Base-by-base conservation (phyloP, 2,888 invertebrate genomes). In the Gari tellinella region DNA sequence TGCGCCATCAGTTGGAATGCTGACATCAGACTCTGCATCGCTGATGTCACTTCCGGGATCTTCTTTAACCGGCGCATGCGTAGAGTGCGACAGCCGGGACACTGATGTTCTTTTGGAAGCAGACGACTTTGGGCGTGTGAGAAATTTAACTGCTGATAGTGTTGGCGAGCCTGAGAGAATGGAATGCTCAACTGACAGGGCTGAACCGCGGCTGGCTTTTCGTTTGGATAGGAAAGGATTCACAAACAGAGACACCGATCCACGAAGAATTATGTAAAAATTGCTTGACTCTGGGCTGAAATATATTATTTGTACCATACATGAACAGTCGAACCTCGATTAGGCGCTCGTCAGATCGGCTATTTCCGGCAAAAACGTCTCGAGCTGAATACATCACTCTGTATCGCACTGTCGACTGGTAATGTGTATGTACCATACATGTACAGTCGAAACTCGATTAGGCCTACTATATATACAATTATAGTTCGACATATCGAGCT, bases 201-300 rank as follows among this genome's bases (percentile, higher is more conserved):
- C 8, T 8, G 78, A 70, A 55, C 57, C 66, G 8, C 63, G 51
- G 2, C 64, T 46, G 10, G 43, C 14, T 38, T 49, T 51, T 4
- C 60, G 56, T 37, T 58, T 58, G 19, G 65, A 15, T n/a, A 63
- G 17, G 45, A 69, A 78, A 17, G 69, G 72, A 31, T 78, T 73
- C 19, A 66, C 69, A 40, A 37, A 67, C 37, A 78, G 62, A 2
- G 78, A 78, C 8, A 55, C 60, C 10, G 72, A 69, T 1, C 77
- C 77, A 1, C 66, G 58, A 1, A 78, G 60, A 14, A 73, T n/a
- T 14, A 78, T 43, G 45, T 52, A 73, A 38, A 70, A 69, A 5
- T 60, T 26, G 19, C 60, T 25, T 17, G 58, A 23, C 8, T 21
- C 40, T 14, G 38, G 25, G 17, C 70, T 70, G 57, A 26, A 62